Conservation (phyloP, 2,797 vertebrate species). For the Euthynnus affinis region DNA sequence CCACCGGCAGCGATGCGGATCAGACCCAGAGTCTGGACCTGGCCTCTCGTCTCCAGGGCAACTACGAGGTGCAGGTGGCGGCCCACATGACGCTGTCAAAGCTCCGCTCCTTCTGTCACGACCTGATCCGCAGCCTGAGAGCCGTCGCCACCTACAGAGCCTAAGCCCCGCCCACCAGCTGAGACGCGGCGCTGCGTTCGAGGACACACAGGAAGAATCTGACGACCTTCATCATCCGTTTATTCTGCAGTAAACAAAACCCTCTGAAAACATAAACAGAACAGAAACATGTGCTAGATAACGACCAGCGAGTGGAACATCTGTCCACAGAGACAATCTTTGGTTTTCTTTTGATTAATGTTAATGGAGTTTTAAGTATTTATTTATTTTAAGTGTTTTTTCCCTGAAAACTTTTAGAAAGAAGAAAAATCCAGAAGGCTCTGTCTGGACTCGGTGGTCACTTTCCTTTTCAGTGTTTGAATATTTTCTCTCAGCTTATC, state of each 20-base stretch:
- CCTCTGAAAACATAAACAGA: too few species aligned
- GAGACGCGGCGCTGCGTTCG: not conserved
- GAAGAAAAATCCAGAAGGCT: too few species aligned
- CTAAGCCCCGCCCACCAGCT: constrained; percentile 16
- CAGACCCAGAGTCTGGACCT: constrained; percentile 32
- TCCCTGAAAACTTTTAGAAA: too few species aligned
- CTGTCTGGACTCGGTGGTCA: too few species aligned
- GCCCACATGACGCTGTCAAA: constrained; percentile 70
- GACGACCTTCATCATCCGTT: not conserved
- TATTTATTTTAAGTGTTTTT: too few species aligned
- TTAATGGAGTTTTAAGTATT: too few species aligned
- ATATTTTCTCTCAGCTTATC: too few species aligned
- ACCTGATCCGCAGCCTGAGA: constrained; percentile 76
- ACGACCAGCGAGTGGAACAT: too few species aligned
- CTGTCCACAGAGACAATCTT: not conserved
- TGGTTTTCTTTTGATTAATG: not conserved
- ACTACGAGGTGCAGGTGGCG: constrained; percentile 70
- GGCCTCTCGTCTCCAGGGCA: constrained; percentile 36
- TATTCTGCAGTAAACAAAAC: not conserved
- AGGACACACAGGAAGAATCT: not conserved
- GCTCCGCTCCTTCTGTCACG: constrained; percentile 77
- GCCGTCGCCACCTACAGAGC: constrained; percentile 30
- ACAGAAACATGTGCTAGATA: too few species aligned
- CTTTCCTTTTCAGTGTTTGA: too few species aligned
- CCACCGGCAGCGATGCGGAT: fast-evolving